Percentiles rank a stretch among this genome's conserved stretches.
Evolutionary conservation across 2,888 invertebrate genomes (phyloP).

Genomic region (Pheosia tremula): DNA sequence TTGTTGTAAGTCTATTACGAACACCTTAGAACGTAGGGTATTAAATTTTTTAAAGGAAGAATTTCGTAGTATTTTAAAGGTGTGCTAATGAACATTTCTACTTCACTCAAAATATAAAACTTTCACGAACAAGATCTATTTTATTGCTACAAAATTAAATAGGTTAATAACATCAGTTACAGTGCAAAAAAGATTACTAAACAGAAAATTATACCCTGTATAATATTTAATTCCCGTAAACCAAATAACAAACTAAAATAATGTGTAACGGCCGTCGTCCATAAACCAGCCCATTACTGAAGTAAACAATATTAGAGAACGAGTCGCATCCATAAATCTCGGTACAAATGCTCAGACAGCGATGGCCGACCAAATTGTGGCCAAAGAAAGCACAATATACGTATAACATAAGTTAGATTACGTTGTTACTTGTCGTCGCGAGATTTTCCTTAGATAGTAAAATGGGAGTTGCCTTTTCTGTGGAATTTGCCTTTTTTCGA

Average conservation of each 20-base stretch:
- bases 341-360: constrained; percentile 64
- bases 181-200: background rate
- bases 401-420: constrained; percentile 63
- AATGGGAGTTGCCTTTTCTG: constrained; percentile 21
- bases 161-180: background rate
- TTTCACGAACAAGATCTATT: too few relatives aligned
- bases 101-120: too few relatives aligned
- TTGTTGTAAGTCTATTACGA: too few relatives aligned
- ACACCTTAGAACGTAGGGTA: too few relatives aligned
- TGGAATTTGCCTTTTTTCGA: constrained; percentile 8
- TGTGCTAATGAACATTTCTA: too few relatives aligned
- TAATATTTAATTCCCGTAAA: constrained; percentile 58
- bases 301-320: constrained; percentile 81
- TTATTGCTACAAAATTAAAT: too few relatives aligned
- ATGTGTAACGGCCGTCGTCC: constrained; percentile 58
- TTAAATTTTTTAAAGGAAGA: too few relatives aligned
- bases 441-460: constrained; percentile 42
- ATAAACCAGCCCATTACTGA: constrained; percentile 59
- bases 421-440: constrained; percentile 46
- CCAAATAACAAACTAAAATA: constrained; percentile 63
- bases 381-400: constrained; percentile 60
- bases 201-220: constrained; percentile 23
- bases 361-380: constrained; percentile 72
- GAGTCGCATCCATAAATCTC: constrained; percentile 74
- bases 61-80: too few relatives aligned